These are phyloP conservation scores for Homarus gammarus DNA, from an alignment of 2,888 invertebrate species.

Conservation along the genomic window DNA sequence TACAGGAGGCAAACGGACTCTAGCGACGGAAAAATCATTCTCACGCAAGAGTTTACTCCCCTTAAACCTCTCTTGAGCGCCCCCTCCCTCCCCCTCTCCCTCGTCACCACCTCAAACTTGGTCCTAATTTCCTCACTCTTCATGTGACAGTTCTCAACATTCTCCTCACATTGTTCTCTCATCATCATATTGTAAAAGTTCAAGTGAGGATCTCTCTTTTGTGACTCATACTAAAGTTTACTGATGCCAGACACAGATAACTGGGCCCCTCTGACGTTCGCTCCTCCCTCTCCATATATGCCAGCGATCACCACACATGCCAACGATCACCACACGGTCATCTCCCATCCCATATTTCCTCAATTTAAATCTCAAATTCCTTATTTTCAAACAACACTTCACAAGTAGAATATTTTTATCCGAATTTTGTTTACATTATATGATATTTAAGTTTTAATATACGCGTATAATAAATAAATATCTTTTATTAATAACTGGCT, in stretches of 20 bases:
- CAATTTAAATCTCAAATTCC: neutral
- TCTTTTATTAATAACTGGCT: neutral
- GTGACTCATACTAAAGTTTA: conserved; percentile 45
- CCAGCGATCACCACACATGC: neutral
- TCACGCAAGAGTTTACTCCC: neutral
- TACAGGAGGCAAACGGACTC: no score
- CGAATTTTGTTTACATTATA: neutral
- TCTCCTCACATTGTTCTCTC: conserved; percentile 45
- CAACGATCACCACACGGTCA: neutral
- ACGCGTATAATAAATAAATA: neutral
- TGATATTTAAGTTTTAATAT: neutral
- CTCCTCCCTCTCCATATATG: conserved; percentile 22
- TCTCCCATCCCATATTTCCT: neutral
- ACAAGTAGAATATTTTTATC: neutral
- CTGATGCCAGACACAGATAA: conserved; percentile 45
- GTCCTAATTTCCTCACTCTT: neutral
- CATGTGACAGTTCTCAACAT: conserved; percentile 24
- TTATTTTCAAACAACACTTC: neutral
- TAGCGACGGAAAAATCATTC: neutral
- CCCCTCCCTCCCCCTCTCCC: neutral
- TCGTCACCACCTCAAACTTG: neutral
- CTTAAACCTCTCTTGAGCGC: no score
- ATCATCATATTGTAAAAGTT: conserved; percentile 60
- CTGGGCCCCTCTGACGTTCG: conserved; percentile 12
- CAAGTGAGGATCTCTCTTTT: conserved; percentile 31